Evolutionary conservation across 1,140 invertebrate species (phyloP).

Genomic region (Papilio aristodemus): DNA sequence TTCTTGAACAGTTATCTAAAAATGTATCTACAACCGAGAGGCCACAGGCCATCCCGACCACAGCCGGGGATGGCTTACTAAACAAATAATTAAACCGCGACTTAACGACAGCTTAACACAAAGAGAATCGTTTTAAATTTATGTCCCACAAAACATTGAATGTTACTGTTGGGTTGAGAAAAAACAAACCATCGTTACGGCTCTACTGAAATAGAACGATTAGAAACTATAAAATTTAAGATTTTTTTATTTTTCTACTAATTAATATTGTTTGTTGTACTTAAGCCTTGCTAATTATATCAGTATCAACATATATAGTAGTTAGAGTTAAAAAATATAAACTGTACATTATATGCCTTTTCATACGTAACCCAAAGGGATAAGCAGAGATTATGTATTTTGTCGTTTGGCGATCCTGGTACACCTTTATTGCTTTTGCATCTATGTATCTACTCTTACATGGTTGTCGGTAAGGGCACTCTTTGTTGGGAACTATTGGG

Average conservation of each 20-base stretch:
- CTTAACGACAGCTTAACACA: constrained; percentile 46
- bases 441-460: too few species aligned
- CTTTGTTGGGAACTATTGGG: too few species aligned
- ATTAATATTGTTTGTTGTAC: neutral
- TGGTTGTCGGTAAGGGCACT: too few species aligned
- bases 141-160: constrained; percentile 50
- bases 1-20: neutral
- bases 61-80: constrained; percentile 37
- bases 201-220: neutral
- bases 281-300: neutral
- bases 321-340: too few species aligned
- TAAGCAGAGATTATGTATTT: too few species aligned
- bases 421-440: too few species aligned
- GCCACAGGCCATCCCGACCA: neutral
- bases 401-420: too few species aligned
- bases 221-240: neutral
- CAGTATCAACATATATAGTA: neutral
- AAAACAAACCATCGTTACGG: neutral
- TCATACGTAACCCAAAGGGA: too few species aligned
- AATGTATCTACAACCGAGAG: neutral
- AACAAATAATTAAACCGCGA: constrained; percentile 43
- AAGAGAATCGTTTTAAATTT: constrained; percentile 50
- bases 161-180: constrained; percentile 3
- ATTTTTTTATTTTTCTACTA: neutral
- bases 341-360: too few species aligned